Base-by-base conservation (phyloP, 2,888 invertebrate genomes). In the Oeneis ivallda region DNA sequence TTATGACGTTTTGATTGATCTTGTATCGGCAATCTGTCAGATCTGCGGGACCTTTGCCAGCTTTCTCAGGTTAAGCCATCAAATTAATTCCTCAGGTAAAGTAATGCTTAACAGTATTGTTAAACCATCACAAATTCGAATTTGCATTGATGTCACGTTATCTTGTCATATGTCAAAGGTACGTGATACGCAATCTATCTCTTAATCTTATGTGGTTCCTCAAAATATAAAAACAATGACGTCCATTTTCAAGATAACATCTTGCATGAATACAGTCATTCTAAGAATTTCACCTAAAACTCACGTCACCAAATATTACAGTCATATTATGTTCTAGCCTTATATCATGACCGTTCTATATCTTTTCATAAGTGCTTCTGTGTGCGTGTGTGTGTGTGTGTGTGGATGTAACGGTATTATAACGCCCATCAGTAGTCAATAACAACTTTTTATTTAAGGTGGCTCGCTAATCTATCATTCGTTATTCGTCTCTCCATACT, bases 141-240 rank as follows among this genome's bases (percentile, higher is more conserved):
- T 41, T 39, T 10, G 39, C 39, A 39, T 39, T 39, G 9, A 39
- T 11, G 10, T 13, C 13, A n/a, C 43, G 4, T n/a, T n/a, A 45
- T 45, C 43, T 45, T 45, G 13, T n/a, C 43, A 13, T 1, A n/a
- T n/a, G n/a, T n/a, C n/a, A n/a, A n/a, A n/a, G n/a, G n/a, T n/a
- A n/a, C n/a, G n/a, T n/a, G n/a, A n/a, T n/a, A 43, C 43, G 43
- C n/a, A 43, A 43, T 43, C n/a, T 43, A n/a, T 43, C 43, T 45
- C 43, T 45, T 45, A 45, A 15, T 0, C n/a, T 7, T n/a, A 45
- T n/a, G 7, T 7, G n/a, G 5, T 45, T 45, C 15, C 15, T 15
- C 13, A 4, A 2, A 11, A 41, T 45, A n/a, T n/a, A 45, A 34
- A 34, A 13, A 52, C 32, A 13, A 34, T 2, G 11, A 34, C 15